Conservation (phyloP, 2,888 invertebrate genomes). For the Tipula helvola region DNA sequence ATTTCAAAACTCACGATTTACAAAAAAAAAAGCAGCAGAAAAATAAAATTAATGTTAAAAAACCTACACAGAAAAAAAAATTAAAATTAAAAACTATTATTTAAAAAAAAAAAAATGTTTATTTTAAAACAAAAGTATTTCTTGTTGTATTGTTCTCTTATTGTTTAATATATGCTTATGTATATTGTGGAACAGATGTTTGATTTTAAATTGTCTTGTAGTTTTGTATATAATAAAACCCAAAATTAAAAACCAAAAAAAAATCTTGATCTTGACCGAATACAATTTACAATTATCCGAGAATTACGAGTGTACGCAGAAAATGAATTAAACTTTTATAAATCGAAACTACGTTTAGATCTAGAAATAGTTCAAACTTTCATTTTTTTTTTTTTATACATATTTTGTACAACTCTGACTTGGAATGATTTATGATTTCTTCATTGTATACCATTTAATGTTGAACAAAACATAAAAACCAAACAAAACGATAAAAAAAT, state of each 20-base stretch:
- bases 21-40: not conserved
- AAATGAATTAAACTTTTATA: not conserved
- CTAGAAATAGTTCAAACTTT: constrained; percentile 4
- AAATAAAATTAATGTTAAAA: not conserved
- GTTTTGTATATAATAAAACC: not conserved
- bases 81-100: not conserved
- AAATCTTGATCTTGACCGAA: not conserved
- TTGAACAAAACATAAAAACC: constrained; percentile 4
- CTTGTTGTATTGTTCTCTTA: not conserved
- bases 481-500: not conserved
- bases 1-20: not conserved
- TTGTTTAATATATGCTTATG: not conserved
- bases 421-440: not conserved
- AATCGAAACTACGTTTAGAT: not conserved
- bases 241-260: not conserved
- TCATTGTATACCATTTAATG: not conserved
- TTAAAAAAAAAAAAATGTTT: not conserved
- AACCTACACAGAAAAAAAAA: not conserved
- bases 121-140: constrained; percentile 4
- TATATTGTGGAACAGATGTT: not conserved
- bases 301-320: not conserved
- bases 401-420: not conserved
- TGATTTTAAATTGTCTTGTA: not conserved
- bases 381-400: not conserved
- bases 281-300: not conserved